These are phyloP conservation scores for Sternotherus odoratus DNA, from an alignment of 2,797 vertebrate species.

Conservation along the genomic window DNA sequence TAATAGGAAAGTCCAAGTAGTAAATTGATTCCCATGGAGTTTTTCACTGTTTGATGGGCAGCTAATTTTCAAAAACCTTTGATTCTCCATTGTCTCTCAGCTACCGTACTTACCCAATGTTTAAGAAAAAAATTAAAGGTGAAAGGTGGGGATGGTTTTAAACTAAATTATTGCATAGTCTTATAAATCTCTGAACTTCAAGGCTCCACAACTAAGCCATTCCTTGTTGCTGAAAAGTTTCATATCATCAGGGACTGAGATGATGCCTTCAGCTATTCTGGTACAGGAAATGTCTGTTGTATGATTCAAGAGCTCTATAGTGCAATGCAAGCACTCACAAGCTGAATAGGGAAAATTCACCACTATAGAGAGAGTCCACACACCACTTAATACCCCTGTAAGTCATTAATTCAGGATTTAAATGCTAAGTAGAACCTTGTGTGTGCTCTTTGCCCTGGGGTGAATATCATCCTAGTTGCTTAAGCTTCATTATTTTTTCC, in stretches of 20 bases:
- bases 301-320: slow-evolving; percentile 13
- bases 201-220: slow-evolving; percentile 5
- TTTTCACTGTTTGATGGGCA: slow-evolving; percentile 35
- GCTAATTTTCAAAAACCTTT: slow-evolving; percentile 38
- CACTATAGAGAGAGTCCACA: not conserved
- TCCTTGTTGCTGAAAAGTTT: slow-evolving; percentile 15
- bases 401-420: slow-evolving; percentile 38
- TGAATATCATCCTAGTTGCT: slow-evolving; percentile 55
- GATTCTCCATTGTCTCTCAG: not conserved
- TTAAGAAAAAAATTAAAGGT: not conserved
- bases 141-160: not conserved
- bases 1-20: not conserved
- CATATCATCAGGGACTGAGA: slow-evolving; percentile 17
- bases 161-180: not conserved
- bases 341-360: slow-evolving; percentile 18
- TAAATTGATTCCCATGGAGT: slow-evolving; percentile 8
- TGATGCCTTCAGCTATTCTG: slow-evolving; percentile 45
- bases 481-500: slow-evolving; percentile 63
- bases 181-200: slow-evolving; percentile 38
- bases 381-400: slow-evolving; percentile 30
- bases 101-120: not conserved
- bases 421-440: slow-evolving; percentile 44
- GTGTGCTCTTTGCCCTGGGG: slow-evolving; percentile 59
- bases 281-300: slow-evolving; percentile 17
- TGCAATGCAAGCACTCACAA: slow-evolving; percentile 16